Evolutionary conservation across 2,113 vertebrate genomes (phyloP).

Genomic region (Bagarius yarrelli): DNA sequence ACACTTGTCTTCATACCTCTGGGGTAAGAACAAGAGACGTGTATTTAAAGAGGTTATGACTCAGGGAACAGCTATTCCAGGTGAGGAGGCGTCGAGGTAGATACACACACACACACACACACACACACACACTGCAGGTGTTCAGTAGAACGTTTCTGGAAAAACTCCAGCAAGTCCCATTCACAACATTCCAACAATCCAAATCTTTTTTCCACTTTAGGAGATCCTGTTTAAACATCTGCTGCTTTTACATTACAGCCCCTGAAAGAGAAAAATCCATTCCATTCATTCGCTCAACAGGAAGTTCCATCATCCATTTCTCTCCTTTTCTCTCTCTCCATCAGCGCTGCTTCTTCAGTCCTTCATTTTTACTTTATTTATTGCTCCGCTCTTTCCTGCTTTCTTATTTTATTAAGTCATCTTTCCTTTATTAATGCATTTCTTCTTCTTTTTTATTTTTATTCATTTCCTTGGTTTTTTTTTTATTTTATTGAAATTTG

Average conservation of each 20-base stretch:
- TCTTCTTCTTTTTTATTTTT: no score
- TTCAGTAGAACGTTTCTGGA: conserved; percentile 6
- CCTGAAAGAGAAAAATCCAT: no score
- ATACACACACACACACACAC: conserved; percentile 23
- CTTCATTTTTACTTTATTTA: no score
- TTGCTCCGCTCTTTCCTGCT: no score
- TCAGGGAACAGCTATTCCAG: conserved; percentile 64
- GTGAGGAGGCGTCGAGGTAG: conserved; percentile 54
- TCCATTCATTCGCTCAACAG: neutral
- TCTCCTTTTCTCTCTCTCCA: no score
- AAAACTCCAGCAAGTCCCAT: neutral
- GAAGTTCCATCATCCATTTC: neutral
- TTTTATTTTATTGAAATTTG: no score
- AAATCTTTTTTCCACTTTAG: no score
- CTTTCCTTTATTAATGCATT: no score
- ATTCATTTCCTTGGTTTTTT: no score
- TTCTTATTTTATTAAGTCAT: no score
- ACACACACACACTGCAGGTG: conserved; percentile 60
- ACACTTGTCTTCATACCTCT: conserved; percentile 30
- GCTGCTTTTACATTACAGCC: neutral
- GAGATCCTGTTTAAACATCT: neutral
- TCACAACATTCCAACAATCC: no score
- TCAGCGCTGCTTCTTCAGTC: no score
- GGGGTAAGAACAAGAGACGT: conserved; percentile 8
- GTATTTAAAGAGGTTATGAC: conserved; percentile 51